These are phyloP conservation scores for Sebastolobus alascanus DNA, from an alignment of 2,797 vertebrate species.

Conservation along the genomic window DNA sequence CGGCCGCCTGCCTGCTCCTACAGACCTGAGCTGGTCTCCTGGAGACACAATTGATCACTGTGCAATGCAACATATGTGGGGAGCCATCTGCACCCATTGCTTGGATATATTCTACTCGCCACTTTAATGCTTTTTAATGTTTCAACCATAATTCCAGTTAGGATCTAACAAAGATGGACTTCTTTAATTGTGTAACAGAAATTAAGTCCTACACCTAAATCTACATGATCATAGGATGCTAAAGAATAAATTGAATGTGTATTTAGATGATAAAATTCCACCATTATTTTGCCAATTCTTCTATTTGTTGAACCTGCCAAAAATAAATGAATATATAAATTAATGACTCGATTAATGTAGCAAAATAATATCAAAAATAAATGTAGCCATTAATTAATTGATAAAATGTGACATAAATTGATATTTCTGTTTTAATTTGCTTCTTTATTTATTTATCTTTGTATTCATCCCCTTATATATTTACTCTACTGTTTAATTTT, in stretches of 20 bases:
- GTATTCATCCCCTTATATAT: too few relatives aligned
- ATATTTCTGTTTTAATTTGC: too few relatives aligned
- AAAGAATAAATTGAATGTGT: neutral
- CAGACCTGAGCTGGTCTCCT: neutral
- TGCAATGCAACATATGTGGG: neutral
- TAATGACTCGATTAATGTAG: too few relatives aligned
- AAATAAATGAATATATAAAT: too few relatives aligned
- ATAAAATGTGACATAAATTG: too few relatives aligned
- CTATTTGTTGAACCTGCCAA: too few relatives aligned
- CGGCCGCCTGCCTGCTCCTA: constrained; percentile 15
- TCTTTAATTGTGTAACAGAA: neutral
- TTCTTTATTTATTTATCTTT: too few relatives aligned
- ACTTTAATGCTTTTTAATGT: neutral
- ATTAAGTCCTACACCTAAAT: too few relatives aligned
- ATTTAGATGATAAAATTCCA: neutral
- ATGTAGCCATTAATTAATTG: too few relatives aligned
- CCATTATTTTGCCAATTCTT: neutral
- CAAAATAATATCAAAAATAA: too few relatives aligned
- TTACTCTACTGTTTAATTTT: too few relatives aligned
- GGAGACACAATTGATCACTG: constrained; percentile 22
- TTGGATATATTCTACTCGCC: neutral
- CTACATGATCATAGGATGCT: neutral
- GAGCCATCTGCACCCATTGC: neutral
- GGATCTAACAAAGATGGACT: neutral
- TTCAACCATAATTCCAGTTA: neutral